Base-by-base conservation (phyloP, 92 coral and sea anemone species). In the Paramuricea clavata region DNA sequence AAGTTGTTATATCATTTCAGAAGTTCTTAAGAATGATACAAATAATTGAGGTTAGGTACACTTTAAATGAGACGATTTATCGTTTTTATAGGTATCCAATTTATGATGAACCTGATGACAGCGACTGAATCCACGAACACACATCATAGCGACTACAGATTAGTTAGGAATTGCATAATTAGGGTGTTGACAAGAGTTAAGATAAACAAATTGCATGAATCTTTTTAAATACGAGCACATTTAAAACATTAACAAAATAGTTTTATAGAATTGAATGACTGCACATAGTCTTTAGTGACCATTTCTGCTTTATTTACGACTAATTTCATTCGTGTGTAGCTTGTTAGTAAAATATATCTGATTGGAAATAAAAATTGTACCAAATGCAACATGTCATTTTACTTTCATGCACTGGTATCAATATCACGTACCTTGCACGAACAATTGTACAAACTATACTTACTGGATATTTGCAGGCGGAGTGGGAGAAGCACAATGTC, bases 61-160 rank as follows among this genome's bases (percentile, higher is more conserved):
- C 39, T 19, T 26, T 3, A 13, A 2, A 28, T 11, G 39, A 16
- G 4, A 72, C 12, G 31, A n/a, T 79, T 26, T 21, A 30, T 17
- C 15, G 59, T 21, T 33, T 21, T 61, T 79, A 27, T 34, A 79
- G 84, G 84, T 79, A 54, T 61, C 42, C 72, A 6, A 36, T 79
- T 35, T 61, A 59, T 60, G 73, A 79, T 26, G 84, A 59, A 39
- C 72, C 84, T 17, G 84, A 65, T 65, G 72, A 79, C 84, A 79
- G 84, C 28, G 84, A 79, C 35, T 79, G 23, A 79, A 21, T 16
- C 0, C 23, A 33, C 22, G 44, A 25, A 17, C 12, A 23, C 16
- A 35, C 30, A 35, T 7, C 32, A 7, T 49, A 60, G 7, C 43
- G 39, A n/a, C 10, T 44, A 6, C 30, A 26, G 16, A 13, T 6